A percentile compares a stretch with the other conserved stretches of the same genome.
phyloP scores from a whole-genome alignment of 2,797 vertebrate genomes.

The Sylvia borin region DNA sequence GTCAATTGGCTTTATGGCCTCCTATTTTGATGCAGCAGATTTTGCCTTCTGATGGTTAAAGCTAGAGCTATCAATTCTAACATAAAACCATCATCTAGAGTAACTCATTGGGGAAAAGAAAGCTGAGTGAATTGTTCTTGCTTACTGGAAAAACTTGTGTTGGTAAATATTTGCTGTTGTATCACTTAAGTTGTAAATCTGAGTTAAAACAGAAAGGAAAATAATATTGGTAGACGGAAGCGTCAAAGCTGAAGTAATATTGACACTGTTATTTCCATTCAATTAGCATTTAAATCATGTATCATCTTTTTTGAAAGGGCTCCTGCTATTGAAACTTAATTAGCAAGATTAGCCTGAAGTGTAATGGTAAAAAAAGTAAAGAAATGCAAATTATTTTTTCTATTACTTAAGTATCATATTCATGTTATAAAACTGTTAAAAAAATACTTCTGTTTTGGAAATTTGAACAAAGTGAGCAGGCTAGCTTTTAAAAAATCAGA shows the following conservation, averaged over 20 bases:
- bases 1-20: background rate
- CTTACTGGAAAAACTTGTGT: background rate
- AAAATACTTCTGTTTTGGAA: background rate
- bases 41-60: background rate
- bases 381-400: background rate
- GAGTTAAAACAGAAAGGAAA: background rate
- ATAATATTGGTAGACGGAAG: background rate
- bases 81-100: background rate
- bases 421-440: background rate
- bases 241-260: background rate
- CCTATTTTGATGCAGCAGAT: background rate
- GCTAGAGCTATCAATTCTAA: background rate
- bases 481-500: background rate
- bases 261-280: background rate
- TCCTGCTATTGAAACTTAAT: background rate
- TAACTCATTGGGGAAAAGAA: background rate
- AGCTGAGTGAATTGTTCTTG: background rate
- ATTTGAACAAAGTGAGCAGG: background rate
- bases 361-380: background rate
- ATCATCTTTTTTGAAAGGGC: background rate
- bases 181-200: background rate
- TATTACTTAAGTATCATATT: background rate
- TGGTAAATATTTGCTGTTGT: background rate
- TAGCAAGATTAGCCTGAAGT: background rate
- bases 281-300: background rate